Percentiles rank a stretch among this genome's conserved stretches.
Conservation (phyloP, 1,140 invertebrate species). For the Brevipalpus yothersi region DNA sequence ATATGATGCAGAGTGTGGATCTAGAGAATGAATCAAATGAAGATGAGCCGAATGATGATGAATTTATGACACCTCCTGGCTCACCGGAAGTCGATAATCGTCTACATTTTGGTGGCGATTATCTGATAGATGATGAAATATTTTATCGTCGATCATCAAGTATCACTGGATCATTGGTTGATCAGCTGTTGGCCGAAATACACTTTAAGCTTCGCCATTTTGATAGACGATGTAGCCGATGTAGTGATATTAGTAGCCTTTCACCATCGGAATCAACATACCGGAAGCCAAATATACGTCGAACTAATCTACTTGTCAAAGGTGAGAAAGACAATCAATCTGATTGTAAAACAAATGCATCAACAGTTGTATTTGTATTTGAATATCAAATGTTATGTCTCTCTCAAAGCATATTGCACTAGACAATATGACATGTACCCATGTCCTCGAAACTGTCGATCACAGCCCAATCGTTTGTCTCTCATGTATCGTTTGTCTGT, state of each 20-base stretch:
- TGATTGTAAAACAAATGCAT: background rate
- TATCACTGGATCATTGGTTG: background rate
- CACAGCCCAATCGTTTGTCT: too few species aligned
- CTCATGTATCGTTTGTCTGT: too few species aligned
- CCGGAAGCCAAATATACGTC: background rate
- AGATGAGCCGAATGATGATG: too few species aligned
- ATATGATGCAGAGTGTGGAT: too few species aligned
- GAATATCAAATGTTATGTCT: background rate
- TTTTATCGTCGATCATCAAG: background rate
- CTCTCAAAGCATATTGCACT: background rate
- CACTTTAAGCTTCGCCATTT: background rate
- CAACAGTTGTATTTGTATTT: background rate
- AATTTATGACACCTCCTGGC: too few species aligned
- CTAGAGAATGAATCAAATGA: too few species aligned
- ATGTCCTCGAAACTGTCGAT: background rate
- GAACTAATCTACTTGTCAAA: background rate
- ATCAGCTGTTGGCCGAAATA: background rate
- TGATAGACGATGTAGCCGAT: background rate
- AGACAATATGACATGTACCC: background rate
- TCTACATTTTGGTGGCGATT: too few species aligned
- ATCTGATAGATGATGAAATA: too few species aligned
- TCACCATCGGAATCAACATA: background rate
- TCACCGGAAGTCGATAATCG: too few species aligned
- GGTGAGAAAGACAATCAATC: background rate
- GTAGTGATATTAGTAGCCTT: background rate